These are phyloP conservation scores for Protodeltote pygarga DNA, from an alignment of 2,888 invertebrate species.

Conservation along the genomic window DNA sequence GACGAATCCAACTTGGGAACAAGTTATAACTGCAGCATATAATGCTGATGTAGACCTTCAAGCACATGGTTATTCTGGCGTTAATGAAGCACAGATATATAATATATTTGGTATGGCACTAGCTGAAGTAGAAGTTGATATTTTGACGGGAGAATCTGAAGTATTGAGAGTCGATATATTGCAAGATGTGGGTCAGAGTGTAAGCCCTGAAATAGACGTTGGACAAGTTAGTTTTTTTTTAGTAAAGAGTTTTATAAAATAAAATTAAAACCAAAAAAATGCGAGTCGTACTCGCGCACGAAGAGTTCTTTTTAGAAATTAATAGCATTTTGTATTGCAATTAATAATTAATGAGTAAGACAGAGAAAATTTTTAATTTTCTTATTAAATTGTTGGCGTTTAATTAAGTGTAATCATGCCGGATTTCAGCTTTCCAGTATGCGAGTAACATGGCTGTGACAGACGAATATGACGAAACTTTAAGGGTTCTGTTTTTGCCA, in stretches of 20 bases:
- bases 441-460: too few relatives aligned
- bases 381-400: too few relatives aligned
- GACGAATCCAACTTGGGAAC: conserved; percentile 78
- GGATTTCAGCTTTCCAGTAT: too few relatives aligned
- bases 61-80: conserved; percentile 49
- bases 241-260: neutral
- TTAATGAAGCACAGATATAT: conserved; percentile 46
- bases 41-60: conserved; percentile 51
- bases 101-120: conserved; percentile 85
- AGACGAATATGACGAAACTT: too few relatives aligned
- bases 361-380: too few relatives aligned
- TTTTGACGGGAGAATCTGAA: conserved; percentile 89
- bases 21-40: conserved; percentile 78
- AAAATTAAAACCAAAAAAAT: too few relatives aligned
- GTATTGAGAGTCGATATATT: conserved; percentile 87
- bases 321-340: too few relatives aligned
- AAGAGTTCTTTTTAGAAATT: too few relatives aligned
- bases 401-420: too few relatives aligned
- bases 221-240: conserved; percentile 82
- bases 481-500: too few relatives aligned
- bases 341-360: too few relatives aligned
- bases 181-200: conserved; percentile 88
- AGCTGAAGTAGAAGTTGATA: conserved; percentile 90
- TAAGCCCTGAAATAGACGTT: conserved; percentile 88
- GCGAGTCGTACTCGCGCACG: too few relatives aligned